Base-by-base conservation (phyloP, 2,797 vertebrate genomes). In the Melanogrammus aeglefinus region DNA sequence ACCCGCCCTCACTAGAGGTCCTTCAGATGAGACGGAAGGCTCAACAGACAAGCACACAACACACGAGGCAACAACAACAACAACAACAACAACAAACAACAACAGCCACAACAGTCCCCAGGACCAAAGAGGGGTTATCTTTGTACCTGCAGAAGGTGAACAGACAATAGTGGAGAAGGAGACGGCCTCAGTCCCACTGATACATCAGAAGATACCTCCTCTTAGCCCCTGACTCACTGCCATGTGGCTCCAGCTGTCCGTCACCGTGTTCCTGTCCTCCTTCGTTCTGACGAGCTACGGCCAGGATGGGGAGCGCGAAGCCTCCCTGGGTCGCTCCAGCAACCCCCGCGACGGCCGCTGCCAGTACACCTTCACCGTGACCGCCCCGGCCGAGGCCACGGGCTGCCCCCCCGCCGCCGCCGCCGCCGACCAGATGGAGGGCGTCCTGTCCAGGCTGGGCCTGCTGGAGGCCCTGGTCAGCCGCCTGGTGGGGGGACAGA, bases 281-380 rank as follows among this genome's bases (percentile, higher is more conserved):
- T 84, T 92, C 18, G 81, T 83, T 14, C 63, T 89, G 69, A 75
- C 84, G 72, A 7, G 74, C 10, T 73, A 7, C 21, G 74, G 77
- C 71, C 91, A 86, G 9, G 90, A 82, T 39, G 89, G 91, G 39
- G 91, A 90, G 71, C 79, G 74, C 14, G 94, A 2, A 31, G 31
- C 95, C 27, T 90, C 89, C 57, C 86, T 96, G 57, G 88, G 12
- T 1, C 95, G 89, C 36, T 88, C 86, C 44, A 94, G 89, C 0
- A 93, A 95, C 82, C 79, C 81, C 6, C 71, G 57, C 1, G 57
- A 27, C 0, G 95, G 95, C 2, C 93, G 85, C 1, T 98, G 97
- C 84, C 96, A 95, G 66, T 98, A 97, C 84, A 96, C 94, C 81
- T 98, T 99, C 90, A 94, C 86, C 0, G 96, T 98, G 70, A 88